Evolutionary conservation across 1,140 invertebrate species (phyloP), one percentile per base, ranked within the genome.

Genomic region (Penaeus chinensis): DNA sequence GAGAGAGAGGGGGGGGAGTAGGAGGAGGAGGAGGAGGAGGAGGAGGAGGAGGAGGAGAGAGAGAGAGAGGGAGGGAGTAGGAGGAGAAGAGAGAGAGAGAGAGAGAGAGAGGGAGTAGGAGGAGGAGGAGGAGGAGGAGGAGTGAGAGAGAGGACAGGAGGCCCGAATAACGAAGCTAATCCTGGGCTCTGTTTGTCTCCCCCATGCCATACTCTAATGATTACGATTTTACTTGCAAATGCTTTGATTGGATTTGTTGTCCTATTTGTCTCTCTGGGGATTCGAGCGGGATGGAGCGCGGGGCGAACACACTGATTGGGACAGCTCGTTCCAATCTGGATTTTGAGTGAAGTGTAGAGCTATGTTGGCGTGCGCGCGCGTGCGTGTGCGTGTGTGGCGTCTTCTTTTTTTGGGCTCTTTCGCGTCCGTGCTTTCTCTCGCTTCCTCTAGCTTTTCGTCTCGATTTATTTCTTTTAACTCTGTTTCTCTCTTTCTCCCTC

Each of bases 221-320:
- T 82, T 82, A 82, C 81, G 63, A 82, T 82, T 82, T 82, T 82
- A 82, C 81, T 82, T 82, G 81, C 81, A 82, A 82, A 82, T 82
- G 62, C 62, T 82, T 82, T 82, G 81, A 82, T 82, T 82, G 81
- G 81, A 82, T 82, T 82, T 82, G 81, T 82, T 65, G 81, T 82
- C 27, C 63, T 42, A 65, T 82, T 27, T 60, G 62, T 27, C 27
- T 32, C 81, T 69, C 81, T 22, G 19, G 81, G 63, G 81, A 82
- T 82, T 82, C 81, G 81, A n/a, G 18, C 20, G 13, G 32, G 63
- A 82, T 82, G 63, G 81, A 69, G 22, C 62, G 62, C 27, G 42
- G 18, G 37, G 81, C 62, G 63, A 62, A 54, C 18, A n/a, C 8
- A 66, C 63, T 82, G 81, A 82, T 82, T 82, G 81, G 81, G 66